A percentile compares a stretch with the other conserved stretches of the same genome.
Evolutionary conservation across 2,888 invertebrate genomes (phyloP).

Genomic region (Tetropium fuscum): DNA sequence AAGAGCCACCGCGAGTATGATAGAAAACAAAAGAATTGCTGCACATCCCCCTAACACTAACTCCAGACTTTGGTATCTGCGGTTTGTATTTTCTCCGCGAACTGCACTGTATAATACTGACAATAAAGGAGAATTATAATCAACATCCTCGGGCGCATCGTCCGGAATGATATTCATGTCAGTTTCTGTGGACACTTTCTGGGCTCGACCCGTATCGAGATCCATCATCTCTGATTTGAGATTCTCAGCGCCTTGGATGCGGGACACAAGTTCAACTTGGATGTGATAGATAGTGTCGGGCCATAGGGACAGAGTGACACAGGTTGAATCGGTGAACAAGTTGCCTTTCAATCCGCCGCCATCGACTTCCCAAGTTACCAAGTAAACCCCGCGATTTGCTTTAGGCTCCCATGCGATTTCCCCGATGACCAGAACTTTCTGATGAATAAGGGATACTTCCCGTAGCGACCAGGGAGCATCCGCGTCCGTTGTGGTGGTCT

Average conservation of each 20-base stretch:
- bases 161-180: conserved; percentile 70
- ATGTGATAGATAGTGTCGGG: conserved; percentile 85
- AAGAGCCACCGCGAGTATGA: conserved; percentile 69
- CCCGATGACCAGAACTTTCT: conserved; percentile 78
- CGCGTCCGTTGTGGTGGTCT: conserved; percentile 66
- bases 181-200: conserved; percentile 74
- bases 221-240: conserved; percentile 76
- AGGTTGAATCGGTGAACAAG: conserved; percentile 83
- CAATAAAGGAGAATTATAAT: conserved; percentile 69
- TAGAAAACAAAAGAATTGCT: conserved; percentile 66
- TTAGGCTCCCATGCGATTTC: conserved; percentile 81
- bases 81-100: conserved; percentile 71
- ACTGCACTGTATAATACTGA: conserved; percentile 75
- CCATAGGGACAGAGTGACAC: conserved; percentile 83
- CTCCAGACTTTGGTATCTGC: conserved; percentile 70
- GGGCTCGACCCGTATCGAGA: conserved; percentile 73
- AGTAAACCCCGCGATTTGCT: conserved; percentile 76
- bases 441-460: conserved; percentile 79
- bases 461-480: conserved; percentile 73
- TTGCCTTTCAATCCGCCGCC: conserved; percentile 86
- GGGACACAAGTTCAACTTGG: conserved; percentile 77
- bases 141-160: conserved; percentile 60
- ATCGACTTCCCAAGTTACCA: conserved; percentile 87
- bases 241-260: conserved; percentile 73
- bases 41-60: conserved; percentile 72